Evolutionary conservation across 1,140 invertebrate genomes (phyloP), one percentile per base, ranked within the genome.

Genomic region (Rhagoletis pomonella): DNA sequence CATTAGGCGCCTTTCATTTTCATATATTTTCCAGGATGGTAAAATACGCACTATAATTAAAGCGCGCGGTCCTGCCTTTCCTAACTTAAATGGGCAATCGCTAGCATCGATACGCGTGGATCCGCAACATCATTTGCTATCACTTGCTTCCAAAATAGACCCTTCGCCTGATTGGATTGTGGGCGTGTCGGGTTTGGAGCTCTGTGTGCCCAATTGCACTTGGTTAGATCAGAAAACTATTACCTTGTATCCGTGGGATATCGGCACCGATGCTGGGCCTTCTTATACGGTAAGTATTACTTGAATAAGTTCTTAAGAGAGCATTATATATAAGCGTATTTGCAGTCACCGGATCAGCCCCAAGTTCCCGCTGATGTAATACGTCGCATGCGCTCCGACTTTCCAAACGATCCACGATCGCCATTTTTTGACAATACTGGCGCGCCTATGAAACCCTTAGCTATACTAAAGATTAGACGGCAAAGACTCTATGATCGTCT

Each of bases 91-190:
- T 19, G 97, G 97, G 2, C 97, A 96, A 91, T 98, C 98, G 0
- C 97, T 97, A 89, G 98, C 98, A 0, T 97, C 98, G 0, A 98
- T 99, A 91, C 94, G 97, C 64, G 98, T 99, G 0, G 98, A 99
- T 93, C 95, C 95, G 62, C 95, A 96, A 85, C 97, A 99, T 93
- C 98, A 99, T 93, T 94, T 99, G 17, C 95, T 99, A 91, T 99
- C 99, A 0, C 93, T 99, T 12, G 97, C 99, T 0, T 97, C 98
- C 4, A 99, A 99, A 96, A 96, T 99, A 85, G 96, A 97, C 87
- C 99, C 99, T 0, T 99, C 98, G 1, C 99, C 99, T 0, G 99
- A 99, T 94, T 99, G 99, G 99, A 97, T 99, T 88, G 97, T 99
- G 2, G 99, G 99, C 0, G 96, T 99, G 0, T 97, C 97, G 0